Conservation (phyloP, 2,797 vertebrate genomes). For the Lagorchestes hirsutus region DNA sequence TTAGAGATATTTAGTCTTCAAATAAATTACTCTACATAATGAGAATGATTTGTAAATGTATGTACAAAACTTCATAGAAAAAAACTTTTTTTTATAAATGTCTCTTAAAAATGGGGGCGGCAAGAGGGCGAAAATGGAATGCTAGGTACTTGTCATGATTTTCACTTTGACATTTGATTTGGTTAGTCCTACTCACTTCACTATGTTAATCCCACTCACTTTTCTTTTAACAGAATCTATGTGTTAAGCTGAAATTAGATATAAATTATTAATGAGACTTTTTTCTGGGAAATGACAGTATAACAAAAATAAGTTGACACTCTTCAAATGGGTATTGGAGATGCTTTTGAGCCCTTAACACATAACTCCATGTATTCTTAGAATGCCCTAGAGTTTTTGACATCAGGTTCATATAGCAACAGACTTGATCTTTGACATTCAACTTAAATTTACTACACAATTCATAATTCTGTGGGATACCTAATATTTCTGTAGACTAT, state of each 20-base stretch:
- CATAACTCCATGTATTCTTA: neutral
- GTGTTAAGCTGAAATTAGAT: constrained; percentile 62
- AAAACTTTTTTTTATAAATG: neutral
- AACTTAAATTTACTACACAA: constrained; percentile 53
- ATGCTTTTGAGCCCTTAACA: constrained; percentile 42
- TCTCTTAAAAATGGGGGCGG: neutral
- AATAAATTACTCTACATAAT: neutral
- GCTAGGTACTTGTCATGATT: neutral
- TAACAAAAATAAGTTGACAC: constrained; percentile 63
- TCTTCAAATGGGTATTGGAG: constrained; percentile 61
- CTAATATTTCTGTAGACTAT: neutral
- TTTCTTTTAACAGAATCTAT: constrained; percentile 59
- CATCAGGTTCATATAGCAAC: constrained; percentile 49
- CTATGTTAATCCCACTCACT: constrained; percentile 45
- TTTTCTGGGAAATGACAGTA: constrained; percentile 56
- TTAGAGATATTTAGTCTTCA: neutral
- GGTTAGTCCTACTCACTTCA: neutral
- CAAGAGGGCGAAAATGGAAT: neutral
- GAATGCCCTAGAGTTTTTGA: constrained; percentile 39
- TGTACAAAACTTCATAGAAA: neutral
- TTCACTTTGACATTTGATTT: neutral
- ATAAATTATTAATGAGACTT: constrained; percentile 63
- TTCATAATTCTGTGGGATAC: neutral
- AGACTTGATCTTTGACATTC: constrained; percentile 22
- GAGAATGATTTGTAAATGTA: neutral